Evolutionary conservation across 2,113 vertebrate genomes (phyloP).

Genomic region (Lanius collurio): DNA sequence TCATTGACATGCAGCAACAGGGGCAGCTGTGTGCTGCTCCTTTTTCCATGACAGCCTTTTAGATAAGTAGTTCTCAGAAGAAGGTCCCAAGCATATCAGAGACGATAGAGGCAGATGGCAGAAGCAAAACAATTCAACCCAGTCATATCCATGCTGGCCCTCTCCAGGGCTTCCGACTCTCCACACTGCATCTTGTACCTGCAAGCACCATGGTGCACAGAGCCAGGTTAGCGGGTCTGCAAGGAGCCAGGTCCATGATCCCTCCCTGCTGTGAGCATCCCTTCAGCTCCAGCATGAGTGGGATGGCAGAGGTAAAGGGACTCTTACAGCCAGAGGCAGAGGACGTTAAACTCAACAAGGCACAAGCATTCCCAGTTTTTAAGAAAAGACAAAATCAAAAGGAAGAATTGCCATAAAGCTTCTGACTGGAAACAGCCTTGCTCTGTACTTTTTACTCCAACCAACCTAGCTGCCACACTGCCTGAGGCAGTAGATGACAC

Average conservation of each 20-base stretch:
- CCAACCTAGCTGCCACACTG: rapidly evolving
- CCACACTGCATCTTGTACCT: rapidly evolving
- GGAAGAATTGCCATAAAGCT: background rate
- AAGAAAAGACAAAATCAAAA: background rate
- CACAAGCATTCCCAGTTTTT: background rate
- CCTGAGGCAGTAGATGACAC: background rate
- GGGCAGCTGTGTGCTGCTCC: no score
- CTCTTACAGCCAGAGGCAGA: background rate
- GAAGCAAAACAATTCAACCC: background rate
- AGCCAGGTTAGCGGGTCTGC: background rate
- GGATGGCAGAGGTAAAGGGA: background rate
- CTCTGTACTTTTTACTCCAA: background rate
- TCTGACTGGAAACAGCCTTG: background rate
- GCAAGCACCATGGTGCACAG: background rate
- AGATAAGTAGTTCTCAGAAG: background rate
- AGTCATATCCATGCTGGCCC: background rate
- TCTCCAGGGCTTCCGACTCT: background rate
- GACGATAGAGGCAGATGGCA: background rate
- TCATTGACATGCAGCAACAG: rapidly evolving
- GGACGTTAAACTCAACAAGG: background rate
- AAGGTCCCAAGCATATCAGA: background rate
- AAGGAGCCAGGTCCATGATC: background rate
- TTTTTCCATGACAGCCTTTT: background rate
- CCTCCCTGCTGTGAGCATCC: rapidly evolving
- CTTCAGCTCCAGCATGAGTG: background rate